Conservation (phyloP, 2,113 vertebrate species). For the Campylorhamphus procurvoides region DNA sequence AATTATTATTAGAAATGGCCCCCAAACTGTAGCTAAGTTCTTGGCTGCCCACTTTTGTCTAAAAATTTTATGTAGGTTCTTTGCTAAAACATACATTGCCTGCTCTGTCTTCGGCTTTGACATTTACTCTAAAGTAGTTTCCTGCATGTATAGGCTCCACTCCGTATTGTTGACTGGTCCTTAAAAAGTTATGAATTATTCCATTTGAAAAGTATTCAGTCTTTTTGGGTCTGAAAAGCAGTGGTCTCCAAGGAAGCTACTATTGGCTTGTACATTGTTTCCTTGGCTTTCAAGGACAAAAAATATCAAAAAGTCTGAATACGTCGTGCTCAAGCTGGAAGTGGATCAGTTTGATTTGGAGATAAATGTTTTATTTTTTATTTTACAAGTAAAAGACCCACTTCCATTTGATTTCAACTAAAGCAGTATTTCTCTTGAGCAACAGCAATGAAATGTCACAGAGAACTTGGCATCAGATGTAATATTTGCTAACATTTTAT, state of each 20-base stretch:
- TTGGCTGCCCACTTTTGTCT: background rate
- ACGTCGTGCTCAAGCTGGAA: background rate
- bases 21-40: background rate
- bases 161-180: background rate
- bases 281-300: background rate
- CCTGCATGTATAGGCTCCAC: background rate
- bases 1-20: background rate
- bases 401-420: background rate
- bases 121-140: background rate
- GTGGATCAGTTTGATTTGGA: background rate
- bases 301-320: background rate
- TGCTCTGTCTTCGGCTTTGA: background rate
- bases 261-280: background rate
- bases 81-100: background rate
- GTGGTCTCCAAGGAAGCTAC: background rate
- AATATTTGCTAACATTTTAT: constrained; percentile 6
- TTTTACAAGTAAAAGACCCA: background rate
- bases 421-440: background rate
- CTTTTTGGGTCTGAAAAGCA: background rate
- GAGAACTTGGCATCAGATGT: background rate
- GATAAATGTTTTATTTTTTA: background rate
- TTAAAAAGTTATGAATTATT: background rate
- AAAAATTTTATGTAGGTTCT: background rate
- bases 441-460: background rate
- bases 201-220: background rate